Percentiles rank a stretch among this genome's conserved stretches.
phyloP scores from a whole-genome alignment of 2,888 invertebrate genomes.

The Erynnis tages region DNA sequence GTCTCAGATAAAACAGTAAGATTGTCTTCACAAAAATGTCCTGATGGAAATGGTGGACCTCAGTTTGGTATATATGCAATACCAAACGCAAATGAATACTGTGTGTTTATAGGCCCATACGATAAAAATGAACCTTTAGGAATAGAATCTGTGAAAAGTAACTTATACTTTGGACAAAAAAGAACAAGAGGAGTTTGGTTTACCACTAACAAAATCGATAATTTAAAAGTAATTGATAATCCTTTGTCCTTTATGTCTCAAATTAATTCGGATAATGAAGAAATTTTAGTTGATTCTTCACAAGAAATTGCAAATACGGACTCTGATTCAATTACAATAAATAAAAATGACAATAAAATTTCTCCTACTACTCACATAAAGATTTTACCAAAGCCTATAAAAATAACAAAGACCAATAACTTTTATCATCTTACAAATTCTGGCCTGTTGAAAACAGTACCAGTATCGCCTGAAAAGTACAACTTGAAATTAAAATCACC shows the following conservation, averaged over 20 bases:
- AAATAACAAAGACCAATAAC: constrained; percentile 57
- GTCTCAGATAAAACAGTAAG: constrained; percentile 72
- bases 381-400: constrained; percentile 58
- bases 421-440: constrained; percentile 54
- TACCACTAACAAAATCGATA: constrained; percentile 61
- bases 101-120: constrained; percentile 71
- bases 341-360: neutral
- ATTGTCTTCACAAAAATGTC: constrained; percentile 59
- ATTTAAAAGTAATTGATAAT: constrained; percentile 62
- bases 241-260: constrained; percentile 60
- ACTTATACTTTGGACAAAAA: constrained; percentile 37
- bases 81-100: constrained; percentile 53
- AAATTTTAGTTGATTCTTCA: constrained; percentile 35
- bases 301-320: neutral
- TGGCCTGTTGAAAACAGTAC: constrained; percentile 31
- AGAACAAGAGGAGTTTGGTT: constrained; percentile 69
- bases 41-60: constrained; percentile 42
- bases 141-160: constrained; percentile 61
- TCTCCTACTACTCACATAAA: neutral
- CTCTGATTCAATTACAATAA: neutral
- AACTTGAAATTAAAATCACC: neutral
- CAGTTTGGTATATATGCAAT: constrained; percentile 73
- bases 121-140: constrained; percentile 62
- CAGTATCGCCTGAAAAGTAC: constrained; percentile 21
- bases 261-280: constrained; percentile 27